Evolutionary conservation across 2,113 vertebrate genomes (phyloP), one percentile per base, ranked within the genome.

Genomic region (Centropus bengalensis): DNA sequence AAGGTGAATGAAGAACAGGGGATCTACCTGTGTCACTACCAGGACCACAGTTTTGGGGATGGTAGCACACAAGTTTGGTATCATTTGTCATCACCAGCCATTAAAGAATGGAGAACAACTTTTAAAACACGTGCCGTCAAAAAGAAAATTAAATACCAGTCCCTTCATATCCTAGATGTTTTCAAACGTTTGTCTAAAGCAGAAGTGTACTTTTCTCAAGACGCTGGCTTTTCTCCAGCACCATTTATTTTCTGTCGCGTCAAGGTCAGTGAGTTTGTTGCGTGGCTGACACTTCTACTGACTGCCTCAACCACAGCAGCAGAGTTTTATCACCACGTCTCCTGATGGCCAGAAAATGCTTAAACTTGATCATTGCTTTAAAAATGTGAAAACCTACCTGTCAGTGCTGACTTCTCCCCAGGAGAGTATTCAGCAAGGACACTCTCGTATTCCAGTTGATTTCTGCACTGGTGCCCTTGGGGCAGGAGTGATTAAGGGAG

Each of bases 61-160:
- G 20, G 10, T 40, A 60, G n/a, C 45, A 69, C 1, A 2, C 26
- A 4, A 60, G 12, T 3, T 15, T 38, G 52, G 11, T 10, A 5
- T 55, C 12, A 7, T 67, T 71, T 32, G 8, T 28, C 51, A 8
- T 36, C 8, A 11, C 3, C 64, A 91, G 19, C 27, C 70, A 15
- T 27, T 32, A 49, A 66, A 44, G 55, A 89, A 70, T 1, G 17
- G 4, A 60, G 22, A 70, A 44, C 44, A 67, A 11, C 22, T 17
- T 69, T 60, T 40, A 74, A 45, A 22, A 2, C 58, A n/a, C 17
- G 6, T 27, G 4, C 3, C 14, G 30, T 55, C 51, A 51, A 67
- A 80, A 74, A 86, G 1, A 1, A 75, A 51, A 28, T 42, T 33
- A 44, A 77, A 24, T 26, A 38, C 0, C 0, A 3, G 6, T 5